Evolutionary conservation across 53 echinoderm and acorn worm species (phyloP), one percentile per base, ranked within the genome.

Genomic region (Zoroaster sp.): DNA sequence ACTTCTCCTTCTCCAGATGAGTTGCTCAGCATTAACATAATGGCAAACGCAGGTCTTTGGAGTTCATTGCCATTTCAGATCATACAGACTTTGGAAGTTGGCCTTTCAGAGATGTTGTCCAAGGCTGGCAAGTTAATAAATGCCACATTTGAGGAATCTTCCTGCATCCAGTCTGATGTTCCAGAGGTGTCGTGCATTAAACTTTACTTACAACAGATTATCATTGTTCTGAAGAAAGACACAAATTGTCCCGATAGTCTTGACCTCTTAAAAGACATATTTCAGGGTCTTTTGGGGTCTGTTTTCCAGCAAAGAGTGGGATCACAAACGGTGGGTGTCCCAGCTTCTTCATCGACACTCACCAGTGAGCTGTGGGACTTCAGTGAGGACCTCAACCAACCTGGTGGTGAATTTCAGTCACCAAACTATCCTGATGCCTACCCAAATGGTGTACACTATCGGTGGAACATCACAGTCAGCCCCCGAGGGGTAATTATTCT

Each of bases 341-440:
- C 8, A 59, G 23, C 63, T 59, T 10, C 23, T 3, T 28, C 28
- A 59, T 8, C n/a, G n/a, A n/a, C 63, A 25, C 28, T 11, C 4
- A 37, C 37, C 2, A 43, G 31, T 14, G 43, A 25, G 41, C 66
- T n/a, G 0, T 67, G 67, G 67, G 68, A 81, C 31, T 81, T 81
- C 17, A 67, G 15, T 42, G 5, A 20, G 41, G 31, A 66, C 14
- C 41, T 81, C 28, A 35, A 31, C 67, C 39, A 31, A 3, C 68
- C 67, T 14, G 66, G 66, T 17, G 81, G 81, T 20, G 68, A 81
- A 43, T 42, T 81, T 21, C 66, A 81, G 43, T 81, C 81, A 4
- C 81, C 81, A 12, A 68, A 81, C 63, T 81, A 81, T 81, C 81
- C 81, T 1, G 44, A 81, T 42, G 66, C 81, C 2, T 81, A 81